These are phyloP conservation scores for Epinotia brunnichana DNA, from an alignment of 2,888 invertebrate species.

Conservation along the genomic window DNA sequence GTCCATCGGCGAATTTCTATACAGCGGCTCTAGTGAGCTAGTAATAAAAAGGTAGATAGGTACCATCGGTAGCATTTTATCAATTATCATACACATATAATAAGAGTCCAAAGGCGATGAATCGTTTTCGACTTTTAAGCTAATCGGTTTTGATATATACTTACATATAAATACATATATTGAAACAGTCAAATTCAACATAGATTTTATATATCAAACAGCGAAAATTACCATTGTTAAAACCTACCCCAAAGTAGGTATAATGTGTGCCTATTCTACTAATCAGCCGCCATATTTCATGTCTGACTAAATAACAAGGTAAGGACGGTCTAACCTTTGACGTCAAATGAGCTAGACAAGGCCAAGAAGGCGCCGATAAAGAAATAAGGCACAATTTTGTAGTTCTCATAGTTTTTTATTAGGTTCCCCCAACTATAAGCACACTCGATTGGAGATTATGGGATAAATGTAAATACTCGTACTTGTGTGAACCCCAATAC, in stretches of 20 bases:
- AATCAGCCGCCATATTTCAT: conserved; percentile 4
- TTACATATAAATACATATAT: too few relatives aligned
- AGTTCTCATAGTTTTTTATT: conserved; percentile 15
- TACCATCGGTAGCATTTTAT: too few relatives aligned
- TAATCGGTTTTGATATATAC: background rate
- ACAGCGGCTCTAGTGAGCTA: too few relatives aligned
- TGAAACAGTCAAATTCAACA: too few relatives aligned
- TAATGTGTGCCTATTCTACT: background rate
- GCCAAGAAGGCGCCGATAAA: conserved; percentile 47
- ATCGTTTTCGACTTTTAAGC: background rate
- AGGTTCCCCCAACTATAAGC: background rate
- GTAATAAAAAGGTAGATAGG: too few relatives aligned
- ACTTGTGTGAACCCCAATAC: too few relatives aligned
- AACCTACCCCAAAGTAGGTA: conserved; percentile 1
- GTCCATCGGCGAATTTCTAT: too few relatives aligned
- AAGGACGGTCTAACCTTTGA: conserved; percentile 50
- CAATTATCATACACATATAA: too few relatives aligned
- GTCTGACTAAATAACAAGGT: conserved; percentile 31
- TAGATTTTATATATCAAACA: background rate
- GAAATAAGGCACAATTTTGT: conserved; percentile 43
- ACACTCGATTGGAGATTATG: conserved; percentile 4
- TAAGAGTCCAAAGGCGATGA: background rate
- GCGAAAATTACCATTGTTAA: background rate
- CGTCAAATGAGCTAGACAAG: conserved; percentile 49
- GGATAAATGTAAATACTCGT: too few relatives aligned